Base-by-base conservation (phyloP, 2,888 invertebrate species). In the Octodonta nipae region DNA sequence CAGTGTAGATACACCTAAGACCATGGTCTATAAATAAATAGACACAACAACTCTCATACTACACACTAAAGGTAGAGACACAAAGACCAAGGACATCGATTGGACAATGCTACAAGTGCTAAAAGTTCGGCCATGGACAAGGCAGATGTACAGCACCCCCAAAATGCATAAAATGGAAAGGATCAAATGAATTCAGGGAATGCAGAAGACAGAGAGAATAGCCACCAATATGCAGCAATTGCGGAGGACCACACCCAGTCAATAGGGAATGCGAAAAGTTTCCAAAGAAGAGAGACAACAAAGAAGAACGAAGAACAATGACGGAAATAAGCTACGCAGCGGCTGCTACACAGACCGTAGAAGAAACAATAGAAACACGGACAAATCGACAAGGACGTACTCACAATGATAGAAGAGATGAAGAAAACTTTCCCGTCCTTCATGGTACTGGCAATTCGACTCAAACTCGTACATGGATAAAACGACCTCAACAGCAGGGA, bases 81-180 rank as follows among this genome's bases (percentile, higher is more conserved):
- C n/a, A n/a, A n/a, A n/a, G n/a, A n/a, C n/a, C n/a, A n/a, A n/a
- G n/a, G n/a, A n/a, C n/a, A 22, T 10, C 41, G 38, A 63, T 81
- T 85, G 13, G 85, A 11, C 22, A 22, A 4, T 22, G 22, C 11
- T 22, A 22, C 22, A 22, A 11, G 22, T 22, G 22, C 22, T 4
- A 22, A 11, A 22, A 26, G 8, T 26, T 12, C 13, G 26, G 26
- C n/a, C 26, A 26, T 4, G 4, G 2, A 13, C 26, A 26, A 26
- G n/a, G 10, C 5, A 10, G 26, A 13, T 26, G 26, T 3, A 26
- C 26, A 3, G 10, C 5, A 3, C 10, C 5, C 3, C 4, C 26
- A 3, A 26, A 13, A 13, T 5, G 26, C 26, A 8, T 26, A 8
- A 26, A 13, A 13, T 26, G 26, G 3, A 4, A 8, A 8, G 26